A percentile compares a stretch with the other conserved stretches of the same genome.
Conservation (phyloP, 1,140 invertebrate species). For the Copidosoma floridanum region DNA sequence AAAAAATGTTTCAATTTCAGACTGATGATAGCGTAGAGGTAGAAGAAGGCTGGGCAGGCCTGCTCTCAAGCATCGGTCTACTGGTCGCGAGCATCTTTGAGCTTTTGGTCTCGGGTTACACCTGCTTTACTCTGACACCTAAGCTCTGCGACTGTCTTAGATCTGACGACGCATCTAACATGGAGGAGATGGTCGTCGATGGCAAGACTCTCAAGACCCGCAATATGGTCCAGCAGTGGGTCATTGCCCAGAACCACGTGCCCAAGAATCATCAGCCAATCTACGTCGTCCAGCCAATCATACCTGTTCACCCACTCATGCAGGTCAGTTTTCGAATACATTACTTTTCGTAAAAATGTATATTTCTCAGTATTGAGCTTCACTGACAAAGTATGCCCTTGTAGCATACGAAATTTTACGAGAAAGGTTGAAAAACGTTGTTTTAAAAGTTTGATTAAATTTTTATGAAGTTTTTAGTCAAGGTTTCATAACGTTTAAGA, state of each 20-base stretch:
- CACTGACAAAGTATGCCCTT: no score
- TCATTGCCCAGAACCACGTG: conserved; percentile 48
- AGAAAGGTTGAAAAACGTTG: no score
- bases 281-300: conserved; percentile 49
- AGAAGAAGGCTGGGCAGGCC: conserved; percentile 45
- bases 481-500: no score
- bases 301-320: conserved; percentile 50
- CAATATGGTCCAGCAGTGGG: conserved; percentile 55
- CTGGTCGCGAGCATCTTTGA: conserved; percentile 48
- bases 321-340: conserved; percentile 44
- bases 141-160: conserved; percentile 49
- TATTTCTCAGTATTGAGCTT: no score
- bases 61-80: conserved; percentile 49
- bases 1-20: no score
- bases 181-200: conserved; percentile 1
- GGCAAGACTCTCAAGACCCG: conserved; percentile 46
- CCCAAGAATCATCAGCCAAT: conserved; percentile 49
- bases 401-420: no score
- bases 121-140: conserved; percentile 48
- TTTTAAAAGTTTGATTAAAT: no score
- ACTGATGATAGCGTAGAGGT: conserved; percentile 36
- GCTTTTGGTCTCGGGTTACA: conserved; percentile 50
- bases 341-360: no score
- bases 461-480: no score
- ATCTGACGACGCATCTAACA: conserved; percentile 31